These are phyloP conservation scores for Nycticorax nycticorax DNA, from an alignment of 2,113 vertebrate species.

Conservation along the genomic window DNA sequence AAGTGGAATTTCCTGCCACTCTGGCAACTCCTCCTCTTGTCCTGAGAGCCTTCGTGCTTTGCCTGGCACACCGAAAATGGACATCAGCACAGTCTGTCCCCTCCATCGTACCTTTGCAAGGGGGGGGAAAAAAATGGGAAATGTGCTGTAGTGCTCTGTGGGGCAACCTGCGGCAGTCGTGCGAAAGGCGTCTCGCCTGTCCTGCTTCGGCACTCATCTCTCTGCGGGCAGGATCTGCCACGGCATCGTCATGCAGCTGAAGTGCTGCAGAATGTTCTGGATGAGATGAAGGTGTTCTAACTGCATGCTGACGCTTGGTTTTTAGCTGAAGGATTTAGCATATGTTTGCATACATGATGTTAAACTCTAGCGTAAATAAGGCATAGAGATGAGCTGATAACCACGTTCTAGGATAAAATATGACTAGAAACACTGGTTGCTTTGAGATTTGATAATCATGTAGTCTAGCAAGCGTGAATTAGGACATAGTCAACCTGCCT, in stretches of 20 bases:
- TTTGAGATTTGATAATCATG: neutral
- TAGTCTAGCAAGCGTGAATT: neutral
- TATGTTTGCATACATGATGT: neutral
- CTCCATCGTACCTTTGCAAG: neutral
- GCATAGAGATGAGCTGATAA: slow-evolving; percentile 19
- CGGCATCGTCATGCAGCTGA: neutral
- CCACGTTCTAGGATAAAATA: neutral
- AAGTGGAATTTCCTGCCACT: slow-evolving; percentile 32
- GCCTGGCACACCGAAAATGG: rapidly evolving
- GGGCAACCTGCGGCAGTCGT: neutral
- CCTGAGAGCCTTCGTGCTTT: rapidly evolving
- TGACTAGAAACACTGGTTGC: neutral
- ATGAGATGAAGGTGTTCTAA: neutral
- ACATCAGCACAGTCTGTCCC: neutral
- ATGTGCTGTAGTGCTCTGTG: neutral
- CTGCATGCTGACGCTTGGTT: neutral
- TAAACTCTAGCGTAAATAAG: slow-evolving; percentile 2
- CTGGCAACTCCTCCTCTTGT: neutral
- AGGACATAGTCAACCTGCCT: neutral
- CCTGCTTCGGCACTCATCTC: neutral
- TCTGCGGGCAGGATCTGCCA: neutral
- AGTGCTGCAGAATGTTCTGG: neutral
- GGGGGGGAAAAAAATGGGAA: neutral
- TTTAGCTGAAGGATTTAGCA: neutral
- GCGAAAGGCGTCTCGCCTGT: rapidly evolving